Conservation (phyloP, 2,797 vertebrate species). For the Eulemur mongoz region DNA sequence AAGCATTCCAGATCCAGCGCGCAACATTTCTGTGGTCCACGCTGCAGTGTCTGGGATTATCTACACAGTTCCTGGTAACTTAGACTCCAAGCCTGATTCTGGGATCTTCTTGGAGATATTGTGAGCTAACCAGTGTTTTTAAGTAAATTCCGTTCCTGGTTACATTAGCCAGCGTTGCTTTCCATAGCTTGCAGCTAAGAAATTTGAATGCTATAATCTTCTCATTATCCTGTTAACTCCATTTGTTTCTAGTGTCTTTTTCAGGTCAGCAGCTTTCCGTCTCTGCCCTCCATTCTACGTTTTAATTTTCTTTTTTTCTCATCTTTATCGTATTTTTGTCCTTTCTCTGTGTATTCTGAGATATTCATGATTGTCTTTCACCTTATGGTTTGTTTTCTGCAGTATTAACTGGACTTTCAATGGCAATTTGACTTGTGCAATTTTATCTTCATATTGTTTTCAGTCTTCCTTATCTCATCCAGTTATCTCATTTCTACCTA, state of each 20-base stretch:
- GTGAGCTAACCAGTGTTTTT: not conserved
- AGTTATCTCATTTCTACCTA: not conserved
- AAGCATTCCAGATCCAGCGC: fast-evolving
- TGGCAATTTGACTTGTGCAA: not conserved
- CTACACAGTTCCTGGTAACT: not conserved
- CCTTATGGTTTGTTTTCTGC: not conserved
- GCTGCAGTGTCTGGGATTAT: fast-evolving
- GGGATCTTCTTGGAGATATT: not conserved
- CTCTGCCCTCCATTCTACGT: not conserved
- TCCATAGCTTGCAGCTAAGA: not conserved
- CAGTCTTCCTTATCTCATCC: not conserved
- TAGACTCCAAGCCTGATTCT: not conserved
- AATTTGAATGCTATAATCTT: not conserved
- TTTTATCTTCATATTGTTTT: not conserved
- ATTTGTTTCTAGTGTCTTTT: not conserved
- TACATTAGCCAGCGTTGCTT: not conserved
- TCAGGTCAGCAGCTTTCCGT: not conserved
- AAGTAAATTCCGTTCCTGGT: not conserved
- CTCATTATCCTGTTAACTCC: not conserved
- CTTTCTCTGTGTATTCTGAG: not conserved
- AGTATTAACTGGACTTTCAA: not conserved
- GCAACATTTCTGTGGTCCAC: fast-evolving
- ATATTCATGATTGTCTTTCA: not conserved
- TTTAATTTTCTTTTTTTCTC: not conserved
- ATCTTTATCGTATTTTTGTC: not conserved